Evolutionary conservation across 1,140 invertebrate genomes (phyloP), one percentile per base, ranked within the genome.

Genomic region (Pomacea maculata): DNA sequence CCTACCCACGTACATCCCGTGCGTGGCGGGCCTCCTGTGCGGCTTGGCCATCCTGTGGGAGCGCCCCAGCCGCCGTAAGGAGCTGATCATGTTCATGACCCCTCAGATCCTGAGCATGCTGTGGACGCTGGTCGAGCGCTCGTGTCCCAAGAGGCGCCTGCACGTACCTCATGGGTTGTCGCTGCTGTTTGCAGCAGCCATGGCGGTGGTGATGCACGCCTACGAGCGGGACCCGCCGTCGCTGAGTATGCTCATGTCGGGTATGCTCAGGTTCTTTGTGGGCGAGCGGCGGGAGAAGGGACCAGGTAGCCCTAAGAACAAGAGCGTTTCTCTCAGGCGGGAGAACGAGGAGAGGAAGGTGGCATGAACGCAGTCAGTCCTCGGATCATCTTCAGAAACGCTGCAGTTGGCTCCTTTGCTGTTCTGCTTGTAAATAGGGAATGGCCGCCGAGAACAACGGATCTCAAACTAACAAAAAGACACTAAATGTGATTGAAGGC

Each of bases 181-280:
- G 0, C 57, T 84, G 7, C 15, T 88, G 10, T 89, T 84, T 73
- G 83, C 86, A 14, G 14, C 87, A 1, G 87, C 88, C 15, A 88
- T 88, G 87, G 82, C 85, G 6, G 82, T 85, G 1, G 79, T 89
- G 5, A 89, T 89, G 88, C 87, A 89, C 71, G 87, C 88, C 0
- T 88, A 89, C 75, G 88, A 89, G 75, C 81, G 87, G 11, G 86
- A 89, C 67, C 86, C 87, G 71, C 83, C 85, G 29, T 88, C 88
- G 9, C 79, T 88, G 21, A 86, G 83, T 8, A 45, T 85, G 73
- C 83, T 89, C 6, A 77, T 89, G 17, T 84, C 86, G 68, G 86
- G 88, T 70, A 29, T 88, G 9, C 70, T 89, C 5, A 83, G 78
- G 57, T 86, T 83, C 73, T 88, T 88, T 76, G 83, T 88, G 67